Percentiles rank a stretch among this genome's conserved stretches.
Evolutionary conservation across 2,113 vertebrate genomes (phyloP).

Genomic region (Sterrhoptilus dennistouni): DNA sequence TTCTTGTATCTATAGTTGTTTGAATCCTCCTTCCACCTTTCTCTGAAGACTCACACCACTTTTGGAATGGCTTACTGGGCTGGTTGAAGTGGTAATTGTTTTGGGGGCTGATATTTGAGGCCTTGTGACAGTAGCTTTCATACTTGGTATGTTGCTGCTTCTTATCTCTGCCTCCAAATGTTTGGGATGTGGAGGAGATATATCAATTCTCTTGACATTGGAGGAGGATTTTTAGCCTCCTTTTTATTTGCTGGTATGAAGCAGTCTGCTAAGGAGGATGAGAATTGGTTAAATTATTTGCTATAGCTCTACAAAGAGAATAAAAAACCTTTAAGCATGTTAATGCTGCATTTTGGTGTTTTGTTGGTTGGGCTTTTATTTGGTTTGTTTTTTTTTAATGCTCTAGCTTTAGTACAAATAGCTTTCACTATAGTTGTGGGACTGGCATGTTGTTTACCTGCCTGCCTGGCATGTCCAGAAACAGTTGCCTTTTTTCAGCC

Average conservation of each 20-base stretch:
- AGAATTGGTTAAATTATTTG: background rate
- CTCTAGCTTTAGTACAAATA: background rate
- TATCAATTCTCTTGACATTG: background rate
- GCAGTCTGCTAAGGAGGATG: background rate
- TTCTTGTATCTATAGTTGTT: background rate
- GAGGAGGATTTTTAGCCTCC: background rate
- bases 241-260: background rate
- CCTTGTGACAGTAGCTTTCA: background rate
- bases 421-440: background rate
- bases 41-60: background rate
- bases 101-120: background rate
- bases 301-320: background rate
- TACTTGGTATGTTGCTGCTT: background rate
- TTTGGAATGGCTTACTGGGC: background rate
- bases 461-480: background rate
- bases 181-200: background rate
- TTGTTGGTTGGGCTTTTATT: background rate
- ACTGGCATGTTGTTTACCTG: background rate
- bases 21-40: background rate
- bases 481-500: background rate
- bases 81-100: background rate
- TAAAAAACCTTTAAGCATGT: background rate
- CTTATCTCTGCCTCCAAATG: background rate
- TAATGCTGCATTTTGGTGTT: background rate
- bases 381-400: background rate